Evolutionary conservation across 2,888 invertebrate genomes (phyloP), one percentile per base, ranked within the genome.

Genomic region (Neoscelio sp.): DNA sequence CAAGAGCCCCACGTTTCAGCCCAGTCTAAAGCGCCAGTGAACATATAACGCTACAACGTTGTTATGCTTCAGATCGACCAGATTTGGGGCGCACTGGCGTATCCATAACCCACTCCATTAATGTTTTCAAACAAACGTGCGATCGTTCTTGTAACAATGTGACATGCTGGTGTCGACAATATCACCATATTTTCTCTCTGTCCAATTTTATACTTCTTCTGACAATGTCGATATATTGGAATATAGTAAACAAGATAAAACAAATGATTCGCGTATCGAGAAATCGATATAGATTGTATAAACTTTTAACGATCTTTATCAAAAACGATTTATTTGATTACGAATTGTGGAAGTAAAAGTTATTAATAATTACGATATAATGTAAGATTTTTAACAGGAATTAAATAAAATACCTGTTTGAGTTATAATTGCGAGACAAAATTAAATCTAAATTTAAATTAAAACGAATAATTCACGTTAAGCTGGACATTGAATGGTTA

Each of bases 101-200:
- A 10, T 33, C 33, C 33, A 33, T 33, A 33, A 33, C 33, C 33
- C 33, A 35, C 12, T 35, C 35, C 38, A 28, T 54, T 54, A 54
- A 35, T 35, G 18, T 54, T 54, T 7, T 20, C 52, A 30, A 50
- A 50, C 50, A 35, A 35, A 35, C 52, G 28, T n/a, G 20, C 12
- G 52, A 54, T 54, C 52, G 52, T 54, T 54, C 52, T 54, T 54
- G 52, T 35, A 35, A 54, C 52, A 35, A 54, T 54, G 20, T 20
- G 50, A 50, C 35, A 54, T 33, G 13, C 30, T n/a, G 30, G 8
- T 20, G 7, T 30, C 8, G 33, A 8, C 33, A 12, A 33, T 33
- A 33, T 33, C 33, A 12, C 8, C 30, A 20, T 35, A 54, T 54
- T 35, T 18, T 56, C 40, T 38, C 12, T 56, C 26, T 40, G 20